phyloP scores from a whole-genome alignment of 2,797 vertebrate genomes.

The Serranus cabrilla region DNA sequence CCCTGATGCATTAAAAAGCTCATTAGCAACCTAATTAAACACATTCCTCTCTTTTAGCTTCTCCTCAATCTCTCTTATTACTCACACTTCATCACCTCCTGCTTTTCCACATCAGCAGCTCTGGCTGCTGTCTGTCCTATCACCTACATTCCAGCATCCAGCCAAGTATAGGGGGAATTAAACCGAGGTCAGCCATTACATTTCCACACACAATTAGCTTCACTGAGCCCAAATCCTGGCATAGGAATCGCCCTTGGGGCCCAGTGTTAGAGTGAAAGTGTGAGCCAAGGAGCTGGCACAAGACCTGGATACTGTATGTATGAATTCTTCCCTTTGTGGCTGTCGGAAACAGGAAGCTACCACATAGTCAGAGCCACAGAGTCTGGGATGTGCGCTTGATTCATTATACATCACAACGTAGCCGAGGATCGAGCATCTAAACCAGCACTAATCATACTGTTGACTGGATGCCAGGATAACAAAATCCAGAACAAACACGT shows the following conservation, averaged over 20 bases:
- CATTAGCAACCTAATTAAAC: conserved; percentile 91
- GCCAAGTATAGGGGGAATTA: conserved; percentile 82
- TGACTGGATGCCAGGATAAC: conserved; percentile 59
- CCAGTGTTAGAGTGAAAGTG: conserved; percentile 63
- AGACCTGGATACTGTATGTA: conserved; percentile 56
- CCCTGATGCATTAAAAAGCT: conserved; percentile 88
- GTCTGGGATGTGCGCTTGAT: conserved; percentile 54
- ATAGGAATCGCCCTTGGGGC: conserved; percentile 67
- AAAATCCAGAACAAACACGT: conserved; percentile 62
- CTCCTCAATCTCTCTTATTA: conserved; percentile 88
- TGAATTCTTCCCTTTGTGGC: conserved; percentile 63
- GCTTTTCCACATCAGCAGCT: conserved; percentile 81
- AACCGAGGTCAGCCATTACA: conserved; percentile 83
- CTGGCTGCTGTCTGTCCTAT: conserved; percentile 78
- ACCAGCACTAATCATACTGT: conserved; percentile 43
- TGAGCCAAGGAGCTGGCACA: conserved; percentile 71
- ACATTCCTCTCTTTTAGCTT: conserved; percentile 89
- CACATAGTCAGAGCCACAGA: conserved; percentile 20
- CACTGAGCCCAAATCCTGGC: conserved; percentile 77
- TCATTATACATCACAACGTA: conserved; percentile 64
- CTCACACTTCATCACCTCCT: conserved; percentile 85
- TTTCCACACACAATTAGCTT: conserved; percentile 86
- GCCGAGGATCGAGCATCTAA: conserved; percentile 43
- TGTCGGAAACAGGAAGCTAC: conserved; percentile 35
- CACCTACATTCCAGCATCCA: conserved; percentile 78